A percentile compares a stretch with the other conserved stretches of the same genome.
These are phyloP conservation scores for Morelia viridis DNA, from an alignment of 2,797 vertebrate genomes.

Conservation along the genomic window DNA sequence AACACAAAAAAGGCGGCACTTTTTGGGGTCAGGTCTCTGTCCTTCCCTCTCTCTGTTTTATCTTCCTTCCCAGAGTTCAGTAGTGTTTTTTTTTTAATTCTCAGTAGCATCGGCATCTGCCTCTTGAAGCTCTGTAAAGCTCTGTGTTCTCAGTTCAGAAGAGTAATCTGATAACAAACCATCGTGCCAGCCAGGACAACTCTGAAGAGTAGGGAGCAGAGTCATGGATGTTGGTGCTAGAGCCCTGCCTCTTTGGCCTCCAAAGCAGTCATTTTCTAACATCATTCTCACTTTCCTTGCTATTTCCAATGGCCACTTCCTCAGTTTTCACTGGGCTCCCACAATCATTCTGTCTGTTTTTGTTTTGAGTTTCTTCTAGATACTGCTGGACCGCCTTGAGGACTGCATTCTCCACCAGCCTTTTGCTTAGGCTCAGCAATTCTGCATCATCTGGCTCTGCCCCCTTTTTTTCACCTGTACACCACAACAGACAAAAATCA, in stretches of 20 bases:
- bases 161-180: slow-evolving; percentile 52
- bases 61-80: slow-evolving; percentile 49
- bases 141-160: slow-evolving; percentile 48
- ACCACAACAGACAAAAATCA: slow-evolving; percentile 78
- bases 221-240: slow-evolving; percentile 35
- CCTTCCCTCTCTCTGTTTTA: background rate
- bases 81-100: slow-evolving; percentile 49
- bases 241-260: slow-evolving; percentile 23
- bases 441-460: slow-evolving; percentile 92
- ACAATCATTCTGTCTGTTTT: slow-evolving; percentile 73
- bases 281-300: slow-evolving; percentile 67
- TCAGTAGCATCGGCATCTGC: slow-evolving; percentile 54
- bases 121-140: slow-evolving; percentile 33
- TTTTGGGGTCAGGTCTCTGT: slow-evolving; percentile 32
- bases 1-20: slow-evolving; percentile 37
- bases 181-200: slow-evolving; percentile 56
- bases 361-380: slow-evolving; percentile 90
- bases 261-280: slow-evolving; percentile 72
- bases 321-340: slow-evolving; percentile 72
- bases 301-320: slow-evolving; percentile 57
- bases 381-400: slow-evolving; percentile 94
- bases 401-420: slow-evolving; percentile 93
- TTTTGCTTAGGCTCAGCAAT: slow-evolving; percentile 91
- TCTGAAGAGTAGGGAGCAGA: slow-evolving; percentile 55
- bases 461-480: slow-evolving; percentile 86